Evolutionary conservation across 2,113 vertebrate genomes (phyloP).

Genomic region (Callipepla californica): DNA sequence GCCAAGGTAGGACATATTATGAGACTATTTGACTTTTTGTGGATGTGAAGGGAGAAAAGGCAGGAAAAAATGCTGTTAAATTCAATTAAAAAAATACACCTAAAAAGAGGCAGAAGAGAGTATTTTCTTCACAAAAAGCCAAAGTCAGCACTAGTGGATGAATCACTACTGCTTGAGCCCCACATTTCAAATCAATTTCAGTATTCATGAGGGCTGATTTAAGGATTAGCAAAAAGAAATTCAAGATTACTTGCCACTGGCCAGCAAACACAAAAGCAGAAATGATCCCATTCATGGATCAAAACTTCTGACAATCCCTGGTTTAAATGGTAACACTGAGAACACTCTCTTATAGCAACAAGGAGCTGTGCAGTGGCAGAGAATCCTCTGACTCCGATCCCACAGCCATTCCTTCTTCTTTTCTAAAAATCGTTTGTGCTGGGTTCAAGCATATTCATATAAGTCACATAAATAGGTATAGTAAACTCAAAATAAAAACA

Average conservation of each 20-base stretch:
- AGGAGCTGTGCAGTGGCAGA: neutral
- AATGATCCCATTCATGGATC: neutral
- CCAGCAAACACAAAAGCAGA: neutral
- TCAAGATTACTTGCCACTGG: neutral
- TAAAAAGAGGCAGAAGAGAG: rapidly evolving
- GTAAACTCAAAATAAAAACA: neutral
- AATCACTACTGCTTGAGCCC: neutral
- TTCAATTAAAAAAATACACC: too few relatives aligned
- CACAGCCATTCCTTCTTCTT: neutral
- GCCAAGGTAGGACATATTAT: neutral
- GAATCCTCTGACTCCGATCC: neutral
- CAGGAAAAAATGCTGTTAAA: neutral
- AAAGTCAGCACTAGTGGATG: neutral
- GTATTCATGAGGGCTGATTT: neutral
- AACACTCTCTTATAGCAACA: neutral
- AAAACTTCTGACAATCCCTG: neutral
- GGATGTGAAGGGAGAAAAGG: neutral
- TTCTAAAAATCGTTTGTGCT: neutral
- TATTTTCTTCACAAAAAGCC: neutral
- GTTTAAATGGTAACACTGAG: neutral
- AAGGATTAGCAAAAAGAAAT: neutral
- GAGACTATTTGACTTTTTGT: neutral
- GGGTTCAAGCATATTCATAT: neutral
- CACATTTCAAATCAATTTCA: neutral
- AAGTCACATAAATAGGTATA: neutral